phyloP scores from a whole-genome alignment of 2,113 vertebrate genomes.

The Scolopax mira region DNA sequence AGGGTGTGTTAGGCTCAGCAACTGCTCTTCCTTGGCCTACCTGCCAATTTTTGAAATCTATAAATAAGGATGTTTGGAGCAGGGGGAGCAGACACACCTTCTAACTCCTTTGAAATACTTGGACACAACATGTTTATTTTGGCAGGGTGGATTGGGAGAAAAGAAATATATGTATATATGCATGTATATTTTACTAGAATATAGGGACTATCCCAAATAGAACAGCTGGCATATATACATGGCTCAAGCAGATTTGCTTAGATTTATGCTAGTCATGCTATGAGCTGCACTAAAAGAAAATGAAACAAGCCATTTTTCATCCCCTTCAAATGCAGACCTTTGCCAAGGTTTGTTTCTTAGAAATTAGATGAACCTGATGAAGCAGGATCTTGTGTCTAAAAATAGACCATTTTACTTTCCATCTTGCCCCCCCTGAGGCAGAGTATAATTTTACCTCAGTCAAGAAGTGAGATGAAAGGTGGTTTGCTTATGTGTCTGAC shows the following conservation, averaged over 20 bases:
- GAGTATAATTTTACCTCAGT: conserved; percentile 1
- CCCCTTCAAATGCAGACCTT: not conserved
- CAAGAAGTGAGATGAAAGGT: conserved; percentile 10
- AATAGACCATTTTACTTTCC: conserved; percentile 33
- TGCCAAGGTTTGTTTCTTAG: conserved; percentile 41
- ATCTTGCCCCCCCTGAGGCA: not conserved
- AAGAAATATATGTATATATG: not conserved
- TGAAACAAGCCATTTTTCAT: conserved; percentile 2
- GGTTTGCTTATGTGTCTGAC: not conserved
- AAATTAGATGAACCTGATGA: conserved; percentile 36
- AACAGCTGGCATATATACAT: not conserved
- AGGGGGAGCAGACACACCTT: conserved; percentile 16
- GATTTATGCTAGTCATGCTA: not conserved
- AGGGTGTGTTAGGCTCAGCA: conserved; percentile 28
- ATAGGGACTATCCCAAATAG: not conserved
- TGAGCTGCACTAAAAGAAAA: not conserved
- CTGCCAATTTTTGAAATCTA: conserved; percentile 50
- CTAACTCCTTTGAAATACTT: conserved; percentile 35
- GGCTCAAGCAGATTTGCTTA: conserved; percentile 15
- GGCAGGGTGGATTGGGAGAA: not conserved
- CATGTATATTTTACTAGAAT: not conserved
- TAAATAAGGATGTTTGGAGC: conserved; percentile 45
- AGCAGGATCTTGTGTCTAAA: conserved; percentile 2
- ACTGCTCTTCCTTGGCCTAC: conserved; percentile 34
- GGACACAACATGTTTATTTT: conserved; percentile 13